Evolutionary conservation across 2,113 vertebrate species (phyloP), one percentile per base, ranked within the genome.

Genomic region (Alces alces): DNA sequence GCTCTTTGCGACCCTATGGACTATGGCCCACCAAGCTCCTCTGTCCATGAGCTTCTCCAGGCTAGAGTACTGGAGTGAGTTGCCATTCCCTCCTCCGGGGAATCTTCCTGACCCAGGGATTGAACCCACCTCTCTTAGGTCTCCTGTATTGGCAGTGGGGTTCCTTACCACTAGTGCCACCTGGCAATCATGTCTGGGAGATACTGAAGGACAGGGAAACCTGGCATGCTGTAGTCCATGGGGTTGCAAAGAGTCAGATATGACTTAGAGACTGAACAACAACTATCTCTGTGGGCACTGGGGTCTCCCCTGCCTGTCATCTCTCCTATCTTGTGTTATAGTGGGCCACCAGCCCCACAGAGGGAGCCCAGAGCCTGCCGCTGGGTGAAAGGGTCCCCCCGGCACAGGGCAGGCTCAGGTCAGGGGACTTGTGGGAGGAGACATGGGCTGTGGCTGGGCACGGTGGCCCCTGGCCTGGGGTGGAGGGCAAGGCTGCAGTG

Each of bases 291-390:
- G 45, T 28, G 58, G 45, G 66, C 28, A 21, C 28, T 2, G 2
- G 0, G 4, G 15, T 27, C 15, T 28, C 61, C 23, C 60, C 33
- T 27, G 82, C 10, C 47, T 21, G 17, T 33, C 45, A 33, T 80
- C 17, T 52, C 47, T 52, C 30, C 78, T n/a, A 19, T 33, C 30
- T 3, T 3, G 78, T 64, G 19, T 57, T 23, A 13, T 0, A 12
- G 45, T 0, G 10, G 27, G 39, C 33, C 16, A 4, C 36, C 39
- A 11, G 27, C 1, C 0, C 33, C 43, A 2, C 0, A 17, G 50
- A 64, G 14, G 76, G 1, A 12, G 25, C 7, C 7, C 50, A 55
- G 89, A 58, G 45, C 6, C 25, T 92, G 23, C 27, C 27, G 36
- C 13, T 30, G 79, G 33, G 19, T 7, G 11, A 0, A 7, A 55